Percentiles rank a stretch among this genome's conserved stretches.
These are phyloP conservation scores for Heliconius melpomene DNA, from an alignment of 1,140 invertebrate species.

Conservation along the genomic window DNA sequence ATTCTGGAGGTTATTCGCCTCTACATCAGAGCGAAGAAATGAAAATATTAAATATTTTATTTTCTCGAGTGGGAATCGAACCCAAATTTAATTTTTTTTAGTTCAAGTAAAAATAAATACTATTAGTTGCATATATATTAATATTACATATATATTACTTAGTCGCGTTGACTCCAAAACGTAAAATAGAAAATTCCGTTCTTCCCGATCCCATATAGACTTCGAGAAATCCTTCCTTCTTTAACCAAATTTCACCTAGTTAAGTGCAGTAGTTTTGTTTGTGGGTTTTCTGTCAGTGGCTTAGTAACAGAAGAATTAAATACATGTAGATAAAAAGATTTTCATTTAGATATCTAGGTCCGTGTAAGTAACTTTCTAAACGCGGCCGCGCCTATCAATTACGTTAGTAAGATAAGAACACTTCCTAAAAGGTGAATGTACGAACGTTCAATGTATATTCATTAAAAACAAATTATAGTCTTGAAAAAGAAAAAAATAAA, in stretches of 20 bases:
- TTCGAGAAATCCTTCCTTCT: no score
- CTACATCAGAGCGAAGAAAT: neutral
- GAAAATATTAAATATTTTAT: neutral
- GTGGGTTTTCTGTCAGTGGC: neutral
- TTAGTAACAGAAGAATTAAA: neutral
- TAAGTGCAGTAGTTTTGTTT: no score
- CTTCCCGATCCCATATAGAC: neutral
- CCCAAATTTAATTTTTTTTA: neutral
- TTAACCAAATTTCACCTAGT: neutral
- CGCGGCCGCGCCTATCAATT: neutral
- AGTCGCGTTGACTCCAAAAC: neutral
- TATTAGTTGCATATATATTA: no score
- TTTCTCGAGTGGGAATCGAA: neutral
- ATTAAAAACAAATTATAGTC: no score
- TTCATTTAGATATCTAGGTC: neutral
- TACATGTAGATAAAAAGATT: neutral
- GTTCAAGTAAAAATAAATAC: no score
- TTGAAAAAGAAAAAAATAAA: no score
- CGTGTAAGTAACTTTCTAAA: neutral
- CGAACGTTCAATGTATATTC: neutral
- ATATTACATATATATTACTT: no score
- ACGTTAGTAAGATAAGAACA: neutral
- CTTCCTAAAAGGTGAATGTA: slow-evolving; percentile 3
- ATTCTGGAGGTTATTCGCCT: neutral
- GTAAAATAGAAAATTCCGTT: neutral